Evolutionary conservation across 2,888 invertebrate species (phyloP).

Genomic region (Hoplodrina blanda): DNA sequence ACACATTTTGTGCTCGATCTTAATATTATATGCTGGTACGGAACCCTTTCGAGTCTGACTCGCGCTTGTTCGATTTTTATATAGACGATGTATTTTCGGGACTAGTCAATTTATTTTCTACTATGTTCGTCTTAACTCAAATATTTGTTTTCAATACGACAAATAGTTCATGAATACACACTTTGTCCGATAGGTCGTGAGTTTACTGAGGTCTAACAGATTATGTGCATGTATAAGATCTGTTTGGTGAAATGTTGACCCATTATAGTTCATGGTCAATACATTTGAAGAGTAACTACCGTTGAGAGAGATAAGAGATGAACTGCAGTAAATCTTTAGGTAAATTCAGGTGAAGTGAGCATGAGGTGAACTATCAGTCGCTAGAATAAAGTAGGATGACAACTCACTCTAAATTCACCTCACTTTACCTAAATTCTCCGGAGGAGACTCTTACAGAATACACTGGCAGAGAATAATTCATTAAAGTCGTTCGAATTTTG

Average conservation of each 20-base stretch:
- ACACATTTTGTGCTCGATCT: too few relatives aligned
- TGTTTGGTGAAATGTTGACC: conserved; percentile 22
- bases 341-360: too few relatives aligned
- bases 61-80: neutral
- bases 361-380: too few relatives aligned
- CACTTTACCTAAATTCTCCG: too few relatives aligned
- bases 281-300: neutral
- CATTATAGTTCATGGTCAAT: conserved; percentile 24
- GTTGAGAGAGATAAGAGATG: neutral
- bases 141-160: conserved; percentile 25
- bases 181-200: conserved; percentile 21
- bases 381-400: too few relatives aligned
- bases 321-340: too few relatives aligned
- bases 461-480: too few relatives aligned
- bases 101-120: conserved; percentile 30
- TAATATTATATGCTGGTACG: too few relatives aligned
- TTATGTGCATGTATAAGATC: conserved; percentile 23
- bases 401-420: too few relatives aligned
- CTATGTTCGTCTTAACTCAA: neutral
- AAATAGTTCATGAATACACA: conserved; percentile 16
- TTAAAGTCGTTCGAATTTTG: neutral
- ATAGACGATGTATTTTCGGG: conserved; percentile 19
- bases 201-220: conserved; percentile 17
- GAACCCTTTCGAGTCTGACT: too few relatives aligned
- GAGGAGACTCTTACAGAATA: too few relatives aligned